Evolutionary conservation across 2,797 vertebrate species (phyloP), one percentile per base, ranked within the genome.

Genomic region (Cyprinella venusta): DNA sequence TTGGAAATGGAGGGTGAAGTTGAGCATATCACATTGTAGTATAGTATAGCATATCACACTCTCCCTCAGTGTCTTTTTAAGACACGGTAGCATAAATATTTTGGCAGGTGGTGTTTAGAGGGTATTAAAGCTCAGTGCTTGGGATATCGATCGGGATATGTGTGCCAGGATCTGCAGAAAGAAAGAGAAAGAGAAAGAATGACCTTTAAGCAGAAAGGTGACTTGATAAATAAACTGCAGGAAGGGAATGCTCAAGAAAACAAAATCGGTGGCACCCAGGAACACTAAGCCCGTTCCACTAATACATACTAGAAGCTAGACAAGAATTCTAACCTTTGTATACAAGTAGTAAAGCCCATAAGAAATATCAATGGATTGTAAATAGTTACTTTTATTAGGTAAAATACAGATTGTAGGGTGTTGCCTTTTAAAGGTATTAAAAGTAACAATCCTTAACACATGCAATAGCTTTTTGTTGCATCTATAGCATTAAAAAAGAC

Each of bases 51-150:
- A 19, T 42, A 26, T n/a, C 16, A 1, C 69, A 7, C 26, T 79
- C 52, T 87, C 84, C 84, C 52, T 64, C 21, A 77, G 36, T 48
- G 50, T 81, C 79, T 85, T 72, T 70, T 88, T 71, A 91, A 91
- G 84, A 89, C 89, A 90, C 26, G 59, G 45, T 30, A 71, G 86
- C 86, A 88, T 90, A 90, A 91, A 93, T 90, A 92, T 93, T 92
- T 92, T 92, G 92, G 88, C 92, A 92, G 90, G 88, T 88, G 88
- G 85, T 84, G 90, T 90, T 91, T 80, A 87, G 87, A 88, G 88
- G 91, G 92, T 91, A 91, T 92, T 92, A 91, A 78, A 91, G 89
- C 88, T 81, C 86, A 83, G 87, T 74, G 88, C 89, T 90, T 84
- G 84, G 80, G 86, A 90, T 90, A 93, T 94, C 61, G 92, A 93